phyloP scores from a whole-genome alignment of 2,888 invertebrate genomes.

The Dynastes hyllus region DNA sequence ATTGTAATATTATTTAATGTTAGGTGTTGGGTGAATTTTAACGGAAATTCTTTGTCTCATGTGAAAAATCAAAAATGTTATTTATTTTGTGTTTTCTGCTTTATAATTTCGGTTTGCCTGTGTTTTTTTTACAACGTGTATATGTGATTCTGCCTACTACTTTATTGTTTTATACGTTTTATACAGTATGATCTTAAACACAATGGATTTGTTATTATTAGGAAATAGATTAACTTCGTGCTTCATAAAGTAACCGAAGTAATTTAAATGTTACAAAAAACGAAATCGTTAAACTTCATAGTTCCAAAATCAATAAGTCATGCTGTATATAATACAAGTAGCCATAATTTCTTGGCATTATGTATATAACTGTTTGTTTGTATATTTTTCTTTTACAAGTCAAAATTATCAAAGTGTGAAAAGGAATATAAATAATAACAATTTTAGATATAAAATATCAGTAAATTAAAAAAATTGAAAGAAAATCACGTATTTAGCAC shows the following conservation, averaged over 20 bases:
- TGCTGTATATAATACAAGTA: constrained; percentile 44
- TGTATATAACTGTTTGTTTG: constrained; percentile 50
- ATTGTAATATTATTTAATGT: constrained; percentile 56
- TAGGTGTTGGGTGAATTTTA: constrained; percentile 55
- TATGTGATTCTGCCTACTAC: constrained; percentile 44
- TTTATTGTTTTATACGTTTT: constrained; percentile 43
- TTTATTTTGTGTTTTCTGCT: constrained; percentile 48
- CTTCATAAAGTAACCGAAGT: too few species aligned
- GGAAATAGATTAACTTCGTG: too few species aligned
- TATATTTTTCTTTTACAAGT: constrained; percentile 45
- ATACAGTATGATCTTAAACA: constrained; percentile 37
- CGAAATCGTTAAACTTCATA: too few species aligned
- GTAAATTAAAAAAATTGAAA: constrained; percentile 38
- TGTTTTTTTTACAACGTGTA: constrained; percentile 26
- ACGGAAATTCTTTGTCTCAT: constrained; percentile 32
- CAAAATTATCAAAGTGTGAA: constrained; percentile 30
- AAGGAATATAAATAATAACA: constrained; percentile 40
- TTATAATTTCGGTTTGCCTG: constrained; percentile 38
- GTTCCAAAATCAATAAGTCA: neutral
- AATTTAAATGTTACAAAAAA: too few species aligned
- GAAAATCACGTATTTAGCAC: constrained; percentile 4
- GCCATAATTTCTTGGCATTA: constrained; percentile 43
- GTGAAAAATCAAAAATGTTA: constrained; percentile 44
- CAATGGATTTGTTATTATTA: too few species aligned
- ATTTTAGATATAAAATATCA: constrained; percentile 52